Conservation (phyloP, 1,140 invertebrate genomes). For the Metopolophium dirhodum region DNA sequence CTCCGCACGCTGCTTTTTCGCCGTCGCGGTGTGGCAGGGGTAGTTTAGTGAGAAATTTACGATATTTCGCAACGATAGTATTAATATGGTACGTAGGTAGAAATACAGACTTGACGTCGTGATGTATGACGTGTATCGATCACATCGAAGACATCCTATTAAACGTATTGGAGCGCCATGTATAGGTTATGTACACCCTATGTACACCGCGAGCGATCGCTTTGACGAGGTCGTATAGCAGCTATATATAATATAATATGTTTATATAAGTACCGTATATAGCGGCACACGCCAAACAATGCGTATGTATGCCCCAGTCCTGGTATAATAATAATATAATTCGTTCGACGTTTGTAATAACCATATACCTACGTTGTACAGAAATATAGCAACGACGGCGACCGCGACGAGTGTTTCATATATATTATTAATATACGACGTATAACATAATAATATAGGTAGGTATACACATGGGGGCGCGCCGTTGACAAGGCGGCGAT, state of each 20-base stretch:
- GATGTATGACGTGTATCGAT: constrained; percentile 1
- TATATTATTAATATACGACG: neutral
- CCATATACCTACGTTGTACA: neutral
- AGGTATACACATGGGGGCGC: neutral
- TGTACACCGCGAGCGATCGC: neutral
- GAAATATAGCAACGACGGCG: neutral
- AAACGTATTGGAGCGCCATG: neutral
- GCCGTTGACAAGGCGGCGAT: neutral
- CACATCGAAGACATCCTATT: neutral
- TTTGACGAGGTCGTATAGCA: neutral
- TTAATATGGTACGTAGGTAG: neutral
- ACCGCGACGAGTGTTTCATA: neutral
- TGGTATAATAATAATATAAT: neutral
- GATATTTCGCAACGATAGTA: neutral
- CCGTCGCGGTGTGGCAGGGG: too few relatives aligned
- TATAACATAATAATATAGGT: neutral
- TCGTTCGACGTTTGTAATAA: neutral
- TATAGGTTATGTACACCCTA: too few relatives aligned
- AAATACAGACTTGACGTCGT: neutral
- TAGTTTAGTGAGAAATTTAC: neutral
- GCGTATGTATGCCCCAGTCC: neutral
- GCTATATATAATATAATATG: neutral
- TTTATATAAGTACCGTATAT: neutral
- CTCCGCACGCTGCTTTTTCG: neutral
- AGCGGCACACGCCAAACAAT: neutral